A percentile compares a stretch with the other conserved stretches of the same genome.
Conservation (phyloP, 2,888 invertebrate genomes). For the Hermodice carunculata region DNA sequence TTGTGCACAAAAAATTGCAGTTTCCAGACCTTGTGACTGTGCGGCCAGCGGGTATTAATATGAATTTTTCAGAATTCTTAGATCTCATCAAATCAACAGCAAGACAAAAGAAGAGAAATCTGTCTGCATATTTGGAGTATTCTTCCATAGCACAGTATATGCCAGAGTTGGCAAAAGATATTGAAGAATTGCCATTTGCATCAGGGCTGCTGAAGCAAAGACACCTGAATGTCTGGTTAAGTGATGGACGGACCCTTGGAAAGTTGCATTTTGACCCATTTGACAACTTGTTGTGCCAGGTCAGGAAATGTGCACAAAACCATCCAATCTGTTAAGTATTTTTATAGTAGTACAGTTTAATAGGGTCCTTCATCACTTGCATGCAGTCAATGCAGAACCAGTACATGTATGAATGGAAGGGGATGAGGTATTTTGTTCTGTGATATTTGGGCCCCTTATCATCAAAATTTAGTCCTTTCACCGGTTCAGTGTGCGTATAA, state of each 20-base stretch:
- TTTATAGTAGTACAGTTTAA: too few relatives aligned
- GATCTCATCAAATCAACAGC: conserved; percentile 55
- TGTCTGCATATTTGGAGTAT: conserved; percentile 67
- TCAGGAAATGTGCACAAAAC: too few relatives aligned
- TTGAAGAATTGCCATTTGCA: conserved; percentile 57
- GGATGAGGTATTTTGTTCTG: too few relatives aligned
- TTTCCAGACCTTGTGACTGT: conserved; percentile 66
- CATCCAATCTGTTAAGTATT: too few relatives aligned
- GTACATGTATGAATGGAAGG: too few relatives aligned
- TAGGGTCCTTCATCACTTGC: too few relatives aligned
- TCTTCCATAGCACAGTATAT: conserved; percentile 60
- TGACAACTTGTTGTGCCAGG: conserved; percentile 67
- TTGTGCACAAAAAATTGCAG: conserved; percentile 50
- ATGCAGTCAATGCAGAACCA: too few relatives aligned
- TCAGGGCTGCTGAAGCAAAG: conserved; percentile 43
- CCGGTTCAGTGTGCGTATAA: too few relatives aligned
- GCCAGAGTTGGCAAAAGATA: conserved; percentile 54
- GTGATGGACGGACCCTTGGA: conserved; percentile 68
- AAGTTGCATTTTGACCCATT: conserved; percentile 67
- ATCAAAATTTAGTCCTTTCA: too few relatives aligned
- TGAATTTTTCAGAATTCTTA: conserved; percentile 61
- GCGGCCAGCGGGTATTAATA: conserved; percentile 59
- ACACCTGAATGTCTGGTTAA: conserved; percentile 66
- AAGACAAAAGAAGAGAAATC: conserved; percentile 35
- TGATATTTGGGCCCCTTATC: too few relatives aligned